Evolutionary conservation across 2,113 vertebrate species (phyloP).

Genomic region (Herpailurus yagouaroundi): DNA sequence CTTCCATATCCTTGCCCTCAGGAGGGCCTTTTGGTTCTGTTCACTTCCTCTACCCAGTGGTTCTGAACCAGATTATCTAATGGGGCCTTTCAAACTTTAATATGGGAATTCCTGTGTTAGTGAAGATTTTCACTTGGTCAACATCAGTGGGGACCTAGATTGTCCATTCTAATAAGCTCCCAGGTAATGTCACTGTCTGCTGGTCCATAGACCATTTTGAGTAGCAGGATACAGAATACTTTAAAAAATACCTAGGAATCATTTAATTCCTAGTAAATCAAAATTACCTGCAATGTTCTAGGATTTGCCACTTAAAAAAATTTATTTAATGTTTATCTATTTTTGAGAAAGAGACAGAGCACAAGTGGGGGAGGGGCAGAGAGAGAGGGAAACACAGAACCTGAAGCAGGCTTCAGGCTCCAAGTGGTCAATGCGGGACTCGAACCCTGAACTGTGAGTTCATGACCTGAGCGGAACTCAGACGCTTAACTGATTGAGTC

Average conservation of each 20-base stretch:
- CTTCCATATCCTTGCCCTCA: background rate
- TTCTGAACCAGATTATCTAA: background rate
- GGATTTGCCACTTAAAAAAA: background rate
- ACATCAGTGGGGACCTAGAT: background rate
- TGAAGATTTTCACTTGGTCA: background rate
- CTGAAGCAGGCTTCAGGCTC: too few relatives aligned
- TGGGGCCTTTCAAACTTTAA: background rate
- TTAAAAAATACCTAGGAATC: background rate
- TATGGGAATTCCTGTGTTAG: background rate
- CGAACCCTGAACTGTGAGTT: too few relatives aligned
- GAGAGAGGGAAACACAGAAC: too few relatives aligned
- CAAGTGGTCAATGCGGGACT: too few relatives aligned
- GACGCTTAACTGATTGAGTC: too few relatives aligned
- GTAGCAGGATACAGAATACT: background rate
- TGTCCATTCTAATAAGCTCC: background rate
- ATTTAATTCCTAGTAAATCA: background rate
- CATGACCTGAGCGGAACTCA: too few relatives aligned
- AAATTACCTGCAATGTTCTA: background rate
- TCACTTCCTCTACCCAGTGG: background rate
- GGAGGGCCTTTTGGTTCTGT: background rate
- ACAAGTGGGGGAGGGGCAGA: too few relatives aligned
- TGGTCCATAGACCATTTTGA: background rate
- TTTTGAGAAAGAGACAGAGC: too few relatives aligned
- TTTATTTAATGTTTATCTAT: too few relatives aligned
- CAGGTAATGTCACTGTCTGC: background rate